These are phyloP conservation scores for Caenorhabditis inopinata DNA, from an alignment of 1,140 invertebrate genomes.

Conservation along the genomic window DNA sequence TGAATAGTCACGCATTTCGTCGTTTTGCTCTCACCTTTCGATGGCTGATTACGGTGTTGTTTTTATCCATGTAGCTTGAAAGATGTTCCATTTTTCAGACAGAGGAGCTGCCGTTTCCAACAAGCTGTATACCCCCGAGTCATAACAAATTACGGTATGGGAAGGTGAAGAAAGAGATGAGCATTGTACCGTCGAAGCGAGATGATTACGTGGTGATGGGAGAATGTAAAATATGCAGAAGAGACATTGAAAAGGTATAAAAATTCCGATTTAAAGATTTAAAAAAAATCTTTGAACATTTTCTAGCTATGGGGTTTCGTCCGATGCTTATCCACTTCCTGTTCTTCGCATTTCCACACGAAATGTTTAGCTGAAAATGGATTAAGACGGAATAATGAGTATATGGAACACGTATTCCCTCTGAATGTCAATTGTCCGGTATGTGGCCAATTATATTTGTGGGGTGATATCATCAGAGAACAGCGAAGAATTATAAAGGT, in stretches of 20 bases:
- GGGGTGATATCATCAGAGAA: conserved; percentile 48
- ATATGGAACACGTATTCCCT: conserved; percentile 17
- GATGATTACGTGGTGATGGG: conserved; percentile 51
- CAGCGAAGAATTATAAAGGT: conserved; percentile 34
- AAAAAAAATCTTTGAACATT: background rate
- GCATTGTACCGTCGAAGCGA: conserved; percentile 46
- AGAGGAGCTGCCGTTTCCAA: conserved; percentile 73
- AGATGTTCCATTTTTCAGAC: conserved; percentile 64
- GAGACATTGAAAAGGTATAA: conserved; percentile 49
- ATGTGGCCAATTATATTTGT: conserved; percentile 26
- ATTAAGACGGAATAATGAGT: background rate
- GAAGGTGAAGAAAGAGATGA: conserved; percentile 54
- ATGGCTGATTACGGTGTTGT: conserved; percentile 76
- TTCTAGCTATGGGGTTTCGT: conserved; percentile 32
- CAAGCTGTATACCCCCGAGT: conserved; percentile 49
- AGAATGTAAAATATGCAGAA: conserved; percentile 54
- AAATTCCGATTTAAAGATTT: background rate
- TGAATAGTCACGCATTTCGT: conserved; percentile 82
- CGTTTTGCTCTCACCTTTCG: conserved; percentile 80
- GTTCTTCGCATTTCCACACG: conserved; percentile 44
- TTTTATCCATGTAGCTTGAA: background rate
- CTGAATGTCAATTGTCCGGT: conserved; percentile 37
- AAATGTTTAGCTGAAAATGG: conserved; percentile 38
- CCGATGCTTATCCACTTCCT: conserved; percentile 57
- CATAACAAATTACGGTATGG: conserved; percentile 66